phyloP scores from a whole-genome alignment of 2,113 vertebrate species.

The Myotis yumanensis region DNA sequence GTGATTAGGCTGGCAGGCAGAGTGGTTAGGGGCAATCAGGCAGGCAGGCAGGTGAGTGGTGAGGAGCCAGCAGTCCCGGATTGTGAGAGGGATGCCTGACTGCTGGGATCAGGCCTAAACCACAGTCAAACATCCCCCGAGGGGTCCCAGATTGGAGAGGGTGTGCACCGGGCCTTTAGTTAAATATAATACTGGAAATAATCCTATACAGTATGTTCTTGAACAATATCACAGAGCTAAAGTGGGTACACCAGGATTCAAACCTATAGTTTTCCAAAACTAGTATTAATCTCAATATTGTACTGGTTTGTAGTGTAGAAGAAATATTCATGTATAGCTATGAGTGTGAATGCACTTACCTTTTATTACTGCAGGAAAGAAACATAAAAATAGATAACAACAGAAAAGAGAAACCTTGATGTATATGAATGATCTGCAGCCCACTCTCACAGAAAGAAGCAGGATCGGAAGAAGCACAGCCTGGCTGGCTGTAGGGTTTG shows the following conservation, averaged over 20 bases:
- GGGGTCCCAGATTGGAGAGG: no score
- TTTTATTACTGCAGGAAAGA: neutral
- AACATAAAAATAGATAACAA: neutral
- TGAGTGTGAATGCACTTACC: neutral
- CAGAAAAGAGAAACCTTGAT: neutral
- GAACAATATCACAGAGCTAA: neutral
- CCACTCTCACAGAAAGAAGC: neutral
- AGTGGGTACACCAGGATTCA: neutral
- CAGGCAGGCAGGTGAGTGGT: no score
- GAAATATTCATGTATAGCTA: neutral
- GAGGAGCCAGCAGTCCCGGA: no score
- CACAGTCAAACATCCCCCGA: no score
- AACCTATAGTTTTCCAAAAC: neutral
- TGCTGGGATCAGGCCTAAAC: no score
- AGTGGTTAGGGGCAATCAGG: no score
- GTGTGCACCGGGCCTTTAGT: no score
- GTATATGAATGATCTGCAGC: neutral
- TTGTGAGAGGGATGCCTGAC: no score
- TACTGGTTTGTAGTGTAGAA: neutral
- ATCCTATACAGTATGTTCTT: neutral
- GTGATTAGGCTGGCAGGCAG: no score
- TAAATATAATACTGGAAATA: neutral
- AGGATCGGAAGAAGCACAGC: accelerated
- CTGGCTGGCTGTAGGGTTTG: neutral
- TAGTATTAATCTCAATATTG: neutral